Conservation (phyloP, 2,797 vertebrate genomes). For the Danio kyathit region DNA sequence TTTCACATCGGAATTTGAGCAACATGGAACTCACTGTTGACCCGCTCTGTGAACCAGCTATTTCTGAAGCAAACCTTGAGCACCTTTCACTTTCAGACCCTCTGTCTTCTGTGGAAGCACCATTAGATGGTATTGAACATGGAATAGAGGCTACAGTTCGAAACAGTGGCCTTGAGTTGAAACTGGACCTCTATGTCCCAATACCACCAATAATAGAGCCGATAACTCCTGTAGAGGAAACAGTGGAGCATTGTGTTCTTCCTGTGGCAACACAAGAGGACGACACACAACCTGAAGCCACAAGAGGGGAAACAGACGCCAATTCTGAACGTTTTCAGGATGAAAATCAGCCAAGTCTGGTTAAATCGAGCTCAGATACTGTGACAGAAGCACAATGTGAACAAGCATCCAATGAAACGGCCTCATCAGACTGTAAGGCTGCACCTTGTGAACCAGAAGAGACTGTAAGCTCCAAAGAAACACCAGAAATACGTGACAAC, state of each 20-base stretch:
- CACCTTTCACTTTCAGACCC: conserved; percentile 31
- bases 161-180: conserved; percentile 46
- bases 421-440: conserved; percentile 4
- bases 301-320: conserved; percentile 4
- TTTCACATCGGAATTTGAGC: neutral
- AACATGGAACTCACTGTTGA: conserved; percentile 52
- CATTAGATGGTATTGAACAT: conserved; percentile 23
- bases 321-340: neutral
- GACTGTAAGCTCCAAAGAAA: conserved; percentile 13
- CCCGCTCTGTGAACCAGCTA: conserved; percentile 40
- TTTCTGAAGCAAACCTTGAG: conserved; percentile 38
- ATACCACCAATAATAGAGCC: conserved; percentile 58
- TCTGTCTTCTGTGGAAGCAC: conserved; percentile 4
- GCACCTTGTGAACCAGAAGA: neutral
- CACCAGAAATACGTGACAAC: conserved; percentile 9
- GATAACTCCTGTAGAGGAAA: conserved; percentile 57
- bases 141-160: conserved; percentile 16
- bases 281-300: conserved; percentile 22
- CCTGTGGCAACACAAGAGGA: neutral
- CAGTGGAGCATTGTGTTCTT: conserved; percentile 31
- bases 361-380: neutral
- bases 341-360: conserved; percentile 13
- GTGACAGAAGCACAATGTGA: conserved; percentile 2
- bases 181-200: conserved; percentile 55
- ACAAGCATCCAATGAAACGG: neutral